Conservation (phyloP, 2,113 vertebrate genomes). For the Ptilorrhoa leucosticta region DNA sequence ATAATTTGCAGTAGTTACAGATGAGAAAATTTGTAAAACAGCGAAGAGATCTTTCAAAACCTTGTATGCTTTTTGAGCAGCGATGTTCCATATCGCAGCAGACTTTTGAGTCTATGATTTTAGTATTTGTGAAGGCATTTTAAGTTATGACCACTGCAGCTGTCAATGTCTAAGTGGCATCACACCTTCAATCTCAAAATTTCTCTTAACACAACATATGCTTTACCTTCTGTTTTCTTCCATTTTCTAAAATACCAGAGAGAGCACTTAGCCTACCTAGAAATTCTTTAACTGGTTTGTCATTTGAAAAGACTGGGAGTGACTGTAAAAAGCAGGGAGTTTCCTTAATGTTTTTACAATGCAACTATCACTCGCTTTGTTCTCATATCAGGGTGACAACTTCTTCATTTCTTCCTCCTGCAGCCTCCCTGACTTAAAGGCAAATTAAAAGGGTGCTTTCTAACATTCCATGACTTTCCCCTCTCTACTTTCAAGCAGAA, state of each 20-base stretch:
- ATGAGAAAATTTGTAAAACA: not conserved
- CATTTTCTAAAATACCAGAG: conserved; percentile 44
- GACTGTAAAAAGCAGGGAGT: not conserved
- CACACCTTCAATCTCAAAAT: conserved; percentile 40
- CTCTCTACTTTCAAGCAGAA: not conserved
- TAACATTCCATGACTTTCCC: not conserved
- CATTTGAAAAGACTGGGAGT: not conserved
- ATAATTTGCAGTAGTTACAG: not conserved
- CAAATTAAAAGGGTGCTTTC: not conserved
- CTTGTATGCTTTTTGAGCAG: not conserved
- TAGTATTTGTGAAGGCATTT: conserved; percentile 9
- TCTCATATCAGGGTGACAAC: not conserved
- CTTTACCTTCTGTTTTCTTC: conserved; percentile 56
- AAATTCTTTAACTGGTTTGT: conserved; percentile 18
- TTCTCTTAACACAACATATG: conserved; percentile 48
- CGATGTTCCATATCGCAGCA: not conserved
- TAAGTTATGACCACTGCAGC: conserved; percentile 43
- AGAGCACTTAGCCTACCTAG: conserved; percentile 6
- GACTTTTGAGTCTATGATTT: conserved; percentile 9
- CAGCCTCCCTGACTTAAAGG: not conserved
- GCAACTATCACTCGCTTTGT: not conserved
- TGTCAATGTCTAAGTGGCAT: conserved; percentile 50
- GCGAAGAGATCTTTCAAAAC: not conserved
- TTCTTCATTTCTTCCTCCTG: not conserved
- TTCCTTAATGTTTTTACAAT: conserved; percentile 16